Percentiles rank a stretch among this genome's conserved stretches.
Evolutionary conservation across 1,140 invertebrate species (phyloP).

Genomic region (Acromyrmex echinatior): DNA sequence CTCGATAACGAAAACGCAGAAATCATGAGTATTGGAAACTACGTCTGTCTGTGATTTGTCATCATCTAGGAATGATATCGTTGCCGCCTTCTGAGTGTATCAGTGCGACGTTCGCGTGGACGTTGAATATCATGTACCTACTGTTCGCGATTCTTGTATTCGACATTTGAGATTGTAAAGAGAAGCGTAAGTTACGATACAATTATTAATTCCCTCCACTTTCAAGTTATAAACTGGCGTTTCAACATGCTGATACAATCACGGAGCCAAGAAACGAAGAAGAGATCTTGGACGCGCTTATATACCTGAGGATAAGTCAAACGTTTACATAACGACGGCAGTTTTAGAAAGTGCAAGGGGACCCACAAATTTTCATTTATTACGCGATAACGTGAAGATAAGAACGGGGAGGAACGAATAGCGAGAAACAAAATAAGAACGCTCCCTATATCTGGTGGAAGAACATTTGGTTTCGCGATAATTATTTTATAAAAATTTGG

Average conservation of each 20-base stretch:
- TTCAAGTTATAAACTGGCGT: conserved; percentile 6
- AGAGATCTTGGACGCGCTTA: conserved; percentile 37
- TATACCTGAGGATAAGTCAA: conserved; percentile 29
- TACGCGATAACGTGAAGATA: background rate
- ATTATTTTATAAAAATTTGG: background rate
- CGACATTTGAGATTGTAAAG: background rate
- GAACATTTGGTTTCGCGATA: background rate
- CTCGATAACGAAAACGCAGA: conserved; percentile 16
- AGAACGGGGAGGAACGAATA: background rate
- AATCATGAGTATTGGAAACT: background rate
- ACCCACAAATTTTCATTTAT: background rate
- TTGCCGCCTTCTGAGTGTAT: background rate
- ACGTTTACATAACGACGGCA: conserved; percentile 48
- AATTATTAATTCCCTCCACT: background rate
- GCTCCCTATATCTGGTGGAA: background rate
- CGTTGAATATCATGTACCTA: background rate
- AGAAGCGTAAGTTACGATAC: conserved; percentile 8
- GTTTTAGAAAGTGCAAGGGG: conserved; percentile 43
- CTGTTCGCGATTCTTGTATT: background rate
- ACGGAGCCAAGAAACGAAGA: conserved; percentile 13
- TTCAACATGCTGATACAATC: conserved; percentile 26
- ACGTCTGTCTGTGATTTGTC: background rate
- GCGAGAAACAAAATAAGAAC: background rate
- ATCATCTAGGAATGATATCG: background rate
- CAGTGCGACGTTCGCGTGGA: background rate